Conservation (phyloP, 2,113 vertebrate genomes). For the Pangasianodon hypophthalmus region DNA sequence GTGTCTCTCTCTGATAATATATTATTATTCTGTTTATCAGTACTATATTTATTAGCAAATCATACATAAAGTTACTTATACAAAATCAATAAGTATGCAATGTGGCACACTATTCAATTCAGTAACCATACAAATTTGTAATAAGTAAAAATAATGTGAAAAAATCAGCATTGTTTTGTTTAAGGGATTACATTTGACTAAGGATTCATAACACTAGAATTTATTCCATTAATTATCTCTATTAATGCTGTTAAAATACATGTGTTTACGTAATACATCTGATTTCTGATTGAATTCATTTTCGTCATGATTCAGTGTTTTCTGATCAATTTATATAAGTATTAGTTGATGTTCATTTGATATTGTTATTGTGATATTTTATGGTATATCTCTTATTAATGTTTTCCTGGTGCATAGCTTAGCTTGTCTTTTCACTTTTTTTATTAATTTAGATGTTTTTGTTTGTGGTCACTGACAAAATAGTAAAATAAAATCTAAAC, state of each 20-base stretch:
- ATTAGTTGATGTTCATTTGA: not conserved
- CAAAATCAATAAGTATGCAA: not conserved
- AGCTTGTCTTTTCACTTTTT: too few species aligned
- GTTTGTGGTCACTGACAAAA: too few species aligned
- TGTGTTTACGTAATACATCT: not conserved
- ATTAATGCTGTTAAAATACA: not conserved
- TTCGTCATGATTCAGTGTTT: not conserved
- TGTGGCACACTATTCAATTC: not conserved
- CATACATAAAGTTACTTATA: not conserved
- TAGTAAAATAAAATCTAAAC: not conserved
- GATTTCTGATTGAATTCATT: not conserved
- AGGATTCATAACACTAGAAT: not conserved
- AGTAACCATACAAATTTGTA: not conserved
- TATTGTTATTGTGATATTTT: not conserved
- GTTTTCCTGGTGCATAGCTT: too few species aligned
- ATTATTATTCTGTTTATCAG: not conserved
- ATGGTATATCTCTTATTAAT: not conserved
- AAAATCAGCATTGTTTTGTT: not conserved
- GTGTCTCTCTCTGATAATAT: conserved; percentile 49
- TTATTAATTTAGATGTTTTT: not conserved
- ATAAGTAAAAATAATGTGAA: not conserved
- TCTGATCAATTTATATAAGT: not conserved
- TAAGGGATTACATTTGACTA: not conserved
- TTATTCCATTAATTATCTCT: not conserved
- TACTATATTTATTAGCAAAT: not conserved